Percentiles rank a stretch among this genome's conserved stretches.
Evolutionary conservation across 2,797 vertebrate genomes (phyloP).

Genomic region (Sphenopsis melanotis): DNA sequence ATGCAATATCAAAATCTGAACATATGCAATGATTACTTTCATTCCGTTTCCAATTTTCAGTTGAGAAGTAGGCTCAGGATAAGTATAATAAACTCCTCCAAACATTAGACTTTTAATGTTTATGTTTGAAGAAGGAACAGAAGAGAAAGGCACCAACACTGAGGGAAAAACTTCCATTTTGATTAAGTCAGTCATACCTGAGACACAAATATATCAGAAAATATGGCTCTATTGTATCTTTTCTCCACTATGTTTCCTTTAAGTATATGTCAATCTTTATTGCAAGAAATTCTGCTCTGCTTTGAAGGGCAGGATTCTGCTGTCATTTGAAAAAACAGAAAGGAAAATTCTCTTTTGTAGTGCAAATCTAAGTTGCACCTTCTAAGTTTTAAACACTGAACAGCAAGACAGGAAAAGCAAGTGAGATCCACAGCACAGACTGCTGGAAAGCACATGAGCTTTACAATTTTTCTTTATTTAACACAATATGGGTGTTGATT

Average conservation of each 20-base stretch:
- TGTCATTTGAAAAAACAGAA: neutral
- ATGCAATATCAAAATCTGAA: neutral
- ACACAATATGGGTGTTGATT: neutral
- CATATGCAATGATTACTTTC: neutral
- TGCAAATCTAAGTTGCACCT: neutral
- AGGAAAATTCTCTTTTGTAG: neutral
- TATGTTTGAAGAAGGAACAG: neutral
- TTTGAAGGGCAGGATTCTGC: neutral
- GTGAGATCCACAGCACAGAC: neutral
- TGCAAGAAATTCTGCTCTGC: neutral
- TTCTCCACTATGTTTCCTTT: neutral
- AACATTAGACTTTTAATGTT: neutral
- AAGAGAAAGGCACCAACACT: neutral
- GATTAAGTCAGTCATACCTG: neutral
- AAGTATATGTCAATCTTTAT: neutral
- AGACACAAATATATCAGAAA: neutral
- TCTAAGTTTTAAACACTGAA: neutral
- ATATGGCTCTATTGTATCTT: neutral
- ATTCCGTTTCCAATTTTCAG: neutral
- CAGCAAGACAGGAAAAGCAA: neutral
- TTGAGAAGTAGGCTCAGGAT: neutral
- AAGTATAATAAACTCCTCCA: neutral
- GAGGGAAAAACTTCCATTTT: neutral
- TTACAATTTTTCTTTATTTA: neutral
- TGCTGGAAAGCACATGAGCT: neutral